A percentile compares a stretch with the other conserved stretches of the same genome.
phyloP scores from a whole-genome alignment of 2,888 invertebrate genomes.

The Petrophora chlorosata region DNA sequence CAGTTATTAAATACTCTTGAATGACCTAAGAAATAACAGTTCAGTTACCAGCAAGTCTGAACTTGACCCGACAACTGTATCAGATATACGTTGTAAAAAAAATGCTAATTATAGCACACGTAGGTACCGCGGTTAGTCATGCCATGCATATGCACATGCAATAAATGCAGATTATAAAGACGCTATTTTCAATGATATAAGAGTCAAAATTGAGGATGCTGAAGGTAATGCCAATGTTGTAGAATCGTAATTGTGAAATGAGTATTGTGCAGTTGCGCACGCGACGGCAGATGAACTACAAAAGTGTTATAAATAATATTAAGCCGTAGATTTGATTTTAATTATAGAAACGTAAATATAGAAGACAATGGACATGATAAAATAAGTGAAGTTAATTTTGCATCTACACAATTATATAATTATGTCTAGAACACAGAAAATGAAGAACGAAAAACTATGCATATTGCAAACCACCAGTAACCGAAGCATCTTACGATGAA shows the following conservation, averaged over 20 bases:
- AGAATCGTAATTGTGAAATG: constrained; percentile 20
- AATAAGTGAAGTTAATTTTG: too few species aligned
- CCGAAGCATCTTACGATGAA: too few species aligned
- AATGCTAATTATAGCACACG: constrained; percentile 39
- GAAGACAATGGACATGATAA: too few species aligned
- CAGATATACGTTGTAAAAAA: constrained; percentile 35
- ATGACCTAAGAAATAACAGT: constrained; percentile 26
- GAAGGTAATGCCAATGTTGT: constrained; percentile 6
- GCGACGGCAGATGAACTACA: constrained; percentile 41
- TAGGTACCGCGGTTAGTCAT: constrained; percentile 41
- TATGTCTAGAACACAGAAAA: too few species aligned
- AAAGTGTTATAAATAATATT: too few species aligned
- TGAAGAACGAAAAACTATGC: too few species aligned
- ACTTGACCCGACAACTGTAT: constrained; percentile 57
- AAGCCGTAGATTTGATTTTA: too few species aligned
- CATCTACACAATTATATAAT: too few species aligned
- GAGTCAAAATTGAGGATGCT: constrained; percentile 21
- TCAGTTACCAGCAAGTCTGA: constrained; percentile 49
- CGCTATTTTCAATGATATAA: not conserved
- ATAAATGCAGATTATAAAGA: not conserved
- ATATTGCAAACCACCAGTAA: too few species aligned
- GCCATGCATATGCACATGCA: constrained; percentile 16
- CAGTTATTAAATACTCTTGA: not conserved
- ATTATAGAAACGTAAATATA: too few species aligned
- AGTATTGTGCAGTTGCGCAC: constrained; percentile 47